These are phyloP conservation scores for Luperina nickerlii DNA, from an alignment of 2,888 invertebrate genomes.

Conservation along the genomic window DNA sequence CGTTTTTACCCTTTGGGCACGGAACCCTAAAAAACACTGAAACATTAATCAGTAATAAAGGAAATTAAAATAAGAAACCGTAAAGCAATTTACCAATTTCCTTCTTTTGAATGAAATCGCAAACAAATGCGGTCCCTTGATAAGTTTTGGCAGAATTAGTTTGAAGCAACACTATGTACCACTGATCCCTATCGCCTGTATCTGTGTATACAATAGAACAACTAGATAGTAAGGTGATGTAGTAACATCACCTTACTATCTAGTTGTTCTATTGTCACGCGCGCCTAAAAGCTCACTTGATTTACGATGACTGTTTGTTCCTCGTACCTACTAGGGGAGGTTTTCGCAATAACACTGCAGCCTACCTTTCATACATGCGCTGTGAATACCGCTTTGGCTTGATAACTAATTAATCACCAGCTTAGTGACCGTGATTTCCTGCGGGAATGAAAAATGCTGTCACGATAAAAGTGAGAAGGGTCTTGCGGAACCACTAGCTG, in stretches of 20 bases:
- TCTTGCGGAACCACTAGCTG: constrained; percentile 67
- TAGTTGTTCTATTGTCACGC: constrained; percentile 21
- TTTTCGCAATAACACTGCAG: constrained; percentile 49
- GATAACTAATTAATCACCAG: constrained; percentile 86
- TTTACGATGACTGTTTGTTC: constrained; percentile 57
- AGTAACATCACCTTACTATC: constrained; percentile 10
- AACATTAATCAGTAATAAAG: neutral
- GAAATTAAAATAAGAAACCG: neutral
- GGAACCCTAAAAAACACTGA: neutral
- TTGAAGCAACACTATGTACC: constrained; percentile 5
- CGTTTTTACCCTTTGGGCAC: no score
- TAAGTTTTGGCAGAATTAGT: neutral
- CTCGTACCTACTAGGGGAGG: constrained; percentile 9
- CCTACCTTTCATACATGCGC: constrained; percentile 60
- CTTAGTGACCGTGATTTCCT: constrained; percentile 82
- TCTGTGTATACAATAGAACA: no score
- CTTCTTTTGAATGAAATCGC: no score
- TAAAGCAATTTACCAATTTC: neutral
- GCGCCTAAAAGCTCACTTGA: constrained; percentile 40
- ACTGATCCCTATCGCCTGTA: neutral
- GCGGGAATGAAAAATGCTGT: constrained; percentile 84
- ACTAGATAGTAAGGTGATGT: no score
- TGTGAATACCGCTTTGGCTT: constrained; percentile 62
- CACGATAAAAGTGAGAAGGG: constrained; percentile 85
- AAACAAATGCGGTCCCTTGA: neutral